Evolutionary conservation across 2,113 vertebrate species (phyloP), one percentile per base, ranked within the genome.

Genomic region (Rallus limicola): DNA sequence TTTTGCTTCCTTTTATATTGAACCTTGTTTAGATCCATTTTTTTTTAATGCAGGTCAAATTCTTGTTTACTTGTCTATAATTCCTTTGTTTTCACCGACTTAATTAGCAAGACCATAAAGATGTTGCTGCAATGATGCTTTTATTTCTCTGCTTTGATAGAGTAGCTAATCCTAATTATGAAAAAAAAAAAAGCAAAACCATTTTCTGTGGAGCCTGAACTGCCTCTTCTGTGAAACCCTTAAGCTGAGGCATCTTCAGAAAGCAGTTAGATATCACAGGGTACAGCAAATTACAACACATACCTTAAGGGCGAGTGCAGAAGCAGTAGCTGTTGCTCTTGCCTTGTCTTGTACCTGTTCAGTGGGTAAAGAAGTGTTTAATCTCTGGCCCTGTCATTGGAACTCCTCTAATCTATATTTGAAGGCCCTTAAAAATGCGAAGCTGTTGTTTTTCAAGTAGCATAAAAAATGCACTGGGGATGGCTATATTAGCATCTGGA

Each of bases 301-400:
- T 63, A 6, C 59, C 93, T 77, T 50, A 0, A 3, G 92, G 92
- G 79, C 33, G 85, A 83, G 46, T 0, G 5, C 25, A 42, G 78
- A 62, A 59, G 84, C 56, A 63, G 71, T 2, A 55, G 78, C 82
- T 53, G 53, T 50, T 89, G 65, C 62, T 95, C 60, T 12, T 83
- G 52, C 68, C 50, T 72, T 63, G 40, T 70, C 24, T 92, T 40
- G 14, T 53, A 82, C 64, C 84, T 87, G 65, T 84, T 91, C 48
- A 29, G 64, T 50, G 80, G 91, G 60, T 88, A 56, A 78, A 78
- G 87, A 48, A 59, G 48, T 46, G 93, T 97, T 96, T 96, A 88
- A 91, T 96, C 90, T 95, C 81, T 82, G 84, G 46, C 93, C 91
- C 81, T 96, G 90, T 95, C 93, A 92, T 26, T 63, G 78, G 6